Conservation (phyloP, 1,140 invertebrate species). For the Tachypleus tridentatus region DNA sequence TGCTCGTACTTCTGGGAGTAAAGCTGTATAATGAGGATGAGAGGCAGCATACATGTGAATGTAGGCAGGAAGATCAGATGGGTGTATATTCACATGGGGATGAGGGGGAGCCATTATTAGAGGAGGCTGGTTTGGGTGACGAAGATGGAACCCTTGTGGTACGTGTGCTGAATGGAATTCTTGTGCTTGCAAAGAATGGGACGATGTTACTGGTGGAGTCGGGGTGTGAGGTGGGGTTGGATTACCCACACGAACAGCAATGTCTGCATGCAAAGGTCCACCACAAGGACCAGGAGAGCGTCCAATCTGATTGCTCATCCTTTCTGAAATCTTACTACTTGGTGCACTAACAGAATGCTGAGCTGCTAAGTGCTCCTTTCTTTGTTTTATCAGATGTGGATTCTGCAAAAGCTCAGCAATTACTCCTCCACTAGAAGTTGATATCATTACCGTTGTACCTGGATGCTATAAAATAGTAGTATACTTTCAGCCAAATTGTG, state of each 20-base stretch:
- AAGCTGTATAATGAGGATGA: constrained; percentile 17
- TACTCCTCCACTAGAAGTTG: constrained; percentile 23
- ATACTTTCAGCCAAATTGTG: too few relatives aligned
- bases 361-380: constrained; percentile 20
- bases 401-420: constrained; percentile 33
- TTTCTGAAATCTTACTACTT: constrained; percentile 13
- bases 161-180: constrained; percentile 8
- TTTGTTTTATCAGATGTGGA: constrained; percentile 22
- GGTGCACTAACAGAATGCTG: not conserved
- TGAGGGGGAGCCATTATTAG: constrained; percentile 15
- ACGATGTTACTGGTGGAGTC: constrained; percentile 12
- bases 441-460: too few relatives aligned
- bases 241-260: constrained; percentile 17
- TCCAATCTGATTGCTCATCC: constrained; percentile 18
- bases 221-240: constrained; percentile 21
- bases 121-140: constrained; percentile 15
- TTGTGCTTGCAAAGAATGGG: constrained; percentile 8
- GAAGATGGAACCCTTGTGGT: constrained; percentile 12
- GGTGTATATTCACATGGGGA: constrained; percentile 15
- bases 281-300: constrained; percentile 18
- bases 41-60: constrained; percentile 19
- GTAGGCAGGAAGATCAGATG: constrained; percentile 8
- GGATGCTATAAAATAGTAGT: too few relatives aligned
- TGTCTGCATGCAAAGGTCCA: constrained; percentile 18
- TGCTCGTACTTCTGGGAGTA: constrained; percentile 18